Percentiles rank a stretch among this genome's conserved stretches.
phyloP scores from a whole-genome alignment of 2,113 vertebrate species.

The Ameiurus melas region DNA sequence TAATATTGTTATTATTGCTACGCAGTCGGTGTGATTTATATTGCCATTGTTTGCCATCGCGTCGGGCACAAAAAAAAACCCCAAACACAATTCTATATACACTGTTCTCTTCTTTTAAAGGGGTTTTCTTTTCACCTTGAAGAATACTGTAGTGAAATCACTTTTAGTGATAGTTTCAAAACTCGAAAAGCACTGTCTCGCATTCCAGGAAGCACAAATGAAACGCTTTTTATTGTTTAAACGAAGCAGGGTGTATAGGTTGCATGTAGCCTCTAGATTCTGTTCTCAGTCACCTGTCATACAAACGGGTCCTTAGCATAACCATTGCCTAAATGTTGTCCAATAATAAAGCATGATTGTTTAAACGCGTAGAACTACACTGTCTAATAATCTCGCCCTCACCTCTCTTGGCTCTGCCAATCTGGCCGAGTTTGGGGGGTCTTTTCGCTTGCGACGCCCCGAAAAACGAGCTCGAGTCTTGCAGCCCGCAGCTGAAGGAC shows the following conservation, averaged over 20 bases:
- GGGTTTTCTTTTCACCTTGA: background rate
- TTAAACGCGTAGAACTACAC: background rate
- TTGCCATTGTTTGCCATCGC: background rate
- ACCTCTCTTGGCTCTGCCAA: constrained; percentile 96
- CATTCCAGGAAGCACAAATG: background rate
- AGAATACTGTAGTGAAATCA: background rate
- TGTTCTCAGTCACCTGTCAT: background rate
- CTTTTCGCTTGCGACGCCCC: constrained; percentile 90
- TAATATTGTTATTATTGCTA: background rate
- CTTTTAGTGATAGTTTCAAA: background rate
- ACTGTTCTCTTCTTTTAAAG: background rate
- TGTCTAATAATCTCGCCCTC: constrained; percentile 48
- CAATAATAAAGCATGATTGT: background rate
- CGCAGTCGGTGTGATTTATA: background rate
- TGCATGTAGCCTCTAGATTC: background rate
- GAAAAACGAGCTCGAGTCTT: constrained; percentile 95
- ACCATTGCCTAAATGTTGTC: background rate
- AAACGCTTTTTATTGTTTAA: background rate
- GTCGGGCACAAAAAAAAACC: background rate
- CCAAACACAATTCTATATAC: background rate
- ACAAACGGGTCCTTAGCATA: background rate
- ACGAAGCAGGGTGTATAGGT: background rate
- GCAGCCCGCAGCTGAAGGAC: constrained; percentile 97
- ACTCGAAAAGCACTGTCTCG: background rate
- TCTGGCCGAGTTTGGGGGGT: constrained; percentile 97